These are phyloP conservation scores for Acronicta aceris DNA, from an alignment of 2,888 invertebrate genomes.

Conservation along the genomic window DNA sequence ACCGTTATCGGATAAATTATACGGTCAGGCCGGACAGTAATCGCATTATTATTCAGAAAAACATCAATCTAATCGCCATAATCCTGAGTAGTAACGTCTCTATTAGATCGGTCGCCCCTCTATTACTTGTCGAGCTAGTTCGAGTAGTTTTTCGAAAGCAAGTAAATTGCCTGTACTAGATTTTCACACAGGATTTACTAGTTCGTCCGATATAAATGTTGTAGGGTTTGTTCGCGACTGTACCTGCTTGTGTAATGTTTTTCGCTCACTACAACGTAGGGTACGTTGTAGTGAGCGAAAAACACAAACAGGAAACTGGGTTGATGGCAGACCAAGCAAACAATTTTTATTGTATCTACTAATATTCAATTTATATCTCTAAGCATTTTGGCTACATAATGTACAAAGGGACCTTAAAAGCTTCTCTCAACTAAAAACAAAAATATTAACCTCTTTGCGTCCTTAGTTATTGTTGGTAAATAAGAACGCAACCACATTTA, in stretches of 20 bases:
- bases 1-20: constrained; percentile 43
- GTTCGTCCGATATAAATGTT: constrained; percentile 35
- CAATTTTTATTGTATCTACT: too few species aligned
- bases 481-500: too few species aligned
- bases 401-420: too few species aligned
- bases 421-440: too few species aligned
- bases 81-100: constrained; percentile 35
- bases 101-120: constrained; percentile 28
- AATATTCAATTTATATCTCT: too few species aligned
- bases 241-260: neutral
- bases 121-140: constrained; percentile 25
- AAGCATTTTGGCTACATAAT: too few species aligned
- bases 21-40: constrained; percentile 37
- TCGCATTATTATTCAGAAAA: constrained; percentile 54
- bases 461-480: too few species aligned
- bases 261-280: neutral
- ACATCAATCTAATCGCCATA: constrained; percentile 47
- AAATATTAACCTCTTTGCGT: too few species aligned
- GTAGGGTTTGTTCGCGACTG: constrained; percentile 5
- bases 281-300: too few species aligned
- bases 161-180: constrained; percentile 37
- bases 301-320: too few species aligned
- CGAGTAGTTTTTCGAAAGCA: constrained; percentile 46
- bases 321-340: too few species aligned
- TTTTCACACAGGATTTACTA: constrained; percentile 49